These are phyloP conservation scores for Poicephalus meyeri DNA, from an alignment of 2,113 vertebrate species.

Conservation along the genomic window DNA sequence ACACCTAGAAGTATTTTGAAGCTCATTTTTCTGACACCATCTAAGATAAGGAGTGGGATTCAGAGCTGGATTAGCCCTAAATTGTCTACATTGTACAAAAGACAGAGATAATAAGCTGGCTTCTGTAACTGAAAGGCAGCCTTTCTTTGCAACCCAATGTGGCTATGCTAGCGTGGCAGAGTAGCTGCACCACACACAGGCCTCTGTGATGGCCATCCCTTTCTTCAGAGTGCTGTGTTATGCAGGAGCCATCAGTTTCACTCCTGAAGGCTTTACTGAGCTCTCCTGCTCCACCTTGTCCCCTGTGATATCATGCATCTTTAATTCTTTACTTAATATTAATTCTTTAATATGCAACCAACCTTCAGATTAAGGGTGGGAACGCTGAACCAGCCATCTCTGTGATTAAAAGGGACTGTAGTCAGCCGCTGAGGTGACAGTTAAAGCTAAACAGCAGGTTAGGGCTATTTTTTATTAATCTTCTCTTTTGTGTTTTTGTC, in stretches of 20 bases:
- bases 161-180: rapidly evolving
- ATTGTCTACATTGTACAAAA: not conserved
- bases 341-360: not conserved
- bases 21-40: not conserved
- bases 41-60: not conserved
- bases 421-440: not conserved
- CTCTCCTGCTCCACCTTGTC: not conserved
- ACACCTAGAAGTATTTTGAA: not conserved
- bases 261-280: not conserved
- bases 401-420: not conserved
- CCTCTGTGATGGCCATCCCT: not conserved
- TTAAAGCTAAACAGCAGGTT: slow-evolving; percentile 25
- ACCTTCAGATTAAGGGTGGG: not conserved
- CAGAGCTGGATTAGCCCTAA: not conserved
- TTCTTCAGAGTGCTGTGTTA: not conserved
- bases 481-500: slow-evolving; percentile 55
- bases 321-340: not conserved
- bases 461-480: slow-evolving; percentile 41
- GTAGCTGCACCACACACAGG: not conserved
- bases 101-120: not conserved
- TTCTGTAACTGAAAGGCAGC: not conserved
- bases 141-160: not conserved
- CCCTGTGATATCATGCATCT: not conserved
- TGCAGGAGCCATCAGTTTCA: not conserved
- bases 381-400: not conserved